phyloP scores from a whole-genome alignment of 2,797 vertebrate species.

The Moxostoma hubbsi region DNA sequence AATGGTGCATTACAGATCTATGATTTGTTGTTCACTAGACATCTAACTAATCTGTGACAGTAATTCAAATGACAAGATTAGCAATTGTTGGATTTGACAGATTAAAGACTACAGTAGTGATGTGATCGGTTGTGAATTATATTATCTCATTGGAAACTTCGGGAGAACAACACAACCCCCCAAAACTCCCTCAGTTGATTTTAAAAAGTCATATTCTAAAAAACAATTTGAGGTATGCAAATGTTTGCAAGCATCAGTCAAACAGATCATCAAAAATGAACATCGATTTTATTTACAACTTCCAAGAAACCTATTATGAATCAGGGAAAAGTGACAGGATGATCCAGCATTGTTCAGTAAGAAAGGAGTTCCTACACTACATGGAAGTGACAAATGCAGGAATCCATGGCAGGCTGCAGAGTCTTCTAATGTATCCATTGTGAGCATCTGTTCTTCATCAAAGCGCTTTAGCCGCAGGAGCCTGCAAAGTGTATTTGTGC shows the following conservation, averaged over 20 bases:
- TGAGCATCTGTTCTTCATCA: constrained; percentile 50
- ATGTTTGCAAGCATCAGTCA: neutral
- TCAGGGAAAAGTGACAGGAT: neutral
- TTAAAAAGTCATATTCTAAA: neutral
- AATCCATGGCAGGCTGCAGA: constrained; percentile 8
- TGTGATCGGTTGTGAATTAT: too few species aligned
- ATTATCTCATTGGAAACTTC: too few species aligned
- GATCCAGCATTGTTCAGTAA: neutral
- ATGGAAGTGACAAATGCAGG: constrained; percentile 13
- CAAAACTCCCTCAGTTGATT: neutral
- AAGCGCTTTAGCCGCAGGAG: constrained; percentile 3
- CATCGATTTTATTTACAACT: neutral
- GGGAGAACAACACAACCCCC: too few species aligned
- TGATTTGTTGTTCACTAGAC: neutral
- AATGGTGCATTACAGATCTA: neutral
- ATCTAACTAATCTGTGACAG: neutral
- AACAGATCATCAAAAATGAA: constrained; percentile 2
- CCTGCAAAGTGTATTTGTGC: constrained; percentile 6
- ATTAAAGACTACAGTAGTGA: too few species aligned
- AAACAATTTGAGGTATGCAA: constrained; percentile 2
- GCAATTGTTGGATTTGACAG: too few species aligned
- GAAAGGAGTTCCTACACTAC: neutral
- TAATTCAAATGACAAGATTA: neutral
- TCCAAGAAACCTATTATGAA: neutral
- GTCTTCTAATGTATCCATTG: constrained; percentile 27